Base-by-base conservation (phyloP, 2,888 invertebrate genomes). In the Petrolisthes manimaculis region DNA sequence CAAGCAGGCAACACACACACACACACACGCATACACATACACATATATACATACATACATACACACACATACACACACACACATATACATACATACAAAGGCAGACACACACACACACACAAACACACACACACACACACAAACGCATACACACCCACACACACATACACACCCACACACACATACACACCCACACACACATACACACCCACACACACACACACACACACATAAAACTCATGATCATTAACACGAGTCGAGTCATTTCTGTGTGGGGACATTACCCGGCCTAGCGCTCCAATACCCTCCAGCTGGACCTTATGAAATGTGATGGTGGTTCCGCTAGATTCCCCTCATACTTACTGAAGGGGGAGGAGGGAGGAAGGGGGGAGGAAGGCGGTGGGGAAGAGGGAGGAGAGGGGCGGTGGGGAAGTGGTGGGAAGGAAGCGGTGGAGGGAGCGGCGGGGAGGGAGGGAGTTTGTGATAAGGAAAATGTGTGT, bases 41-140 rank as follows among this genome's bases (percentile, higher is more conserved):
- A 14, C 4, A 8, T 37, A 24, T 24, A 78, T 24, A 78, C 37
- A 3, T 53, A 78, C 1, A 78, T 24, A n/a, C 75, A 75, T 21
- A n/a, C 75, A 21, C 75, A 75, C 75, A 75, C 75, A n/a, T 21
- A 75, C 75, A 75, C 61, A 61, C 61, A 61, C 61, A n/a, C 75
- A 74, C 4, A 2, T 1, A 8, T 18, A 74, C 9, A 18, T 18
- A 24, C 24, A 8, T 54, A n/a, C n/a, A n/a, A n/a, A n/a, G n/a
- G n/a, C n/a, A n/a, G n/a, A n/a, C n/a, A n/a, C n/a, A n/a, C n/a
- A n/a, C n/a, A n/a, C n/a, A n/a, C n/a, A n/a, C n/a, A n/a, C n/a
- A n/a, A n/a, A n/a, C n/a, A n/a, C n/a, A n/a, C n/a, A n/a, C n/a
- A n/a, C n/a, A n/a, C n/a, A n/a, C n/a, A n/a, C n/a, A n/a, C n/a